Evolutionary conservation across 1,140 invertebrate genomes (phyloP).

Genomic region (Drosophila pseudoobscura): DNA sequence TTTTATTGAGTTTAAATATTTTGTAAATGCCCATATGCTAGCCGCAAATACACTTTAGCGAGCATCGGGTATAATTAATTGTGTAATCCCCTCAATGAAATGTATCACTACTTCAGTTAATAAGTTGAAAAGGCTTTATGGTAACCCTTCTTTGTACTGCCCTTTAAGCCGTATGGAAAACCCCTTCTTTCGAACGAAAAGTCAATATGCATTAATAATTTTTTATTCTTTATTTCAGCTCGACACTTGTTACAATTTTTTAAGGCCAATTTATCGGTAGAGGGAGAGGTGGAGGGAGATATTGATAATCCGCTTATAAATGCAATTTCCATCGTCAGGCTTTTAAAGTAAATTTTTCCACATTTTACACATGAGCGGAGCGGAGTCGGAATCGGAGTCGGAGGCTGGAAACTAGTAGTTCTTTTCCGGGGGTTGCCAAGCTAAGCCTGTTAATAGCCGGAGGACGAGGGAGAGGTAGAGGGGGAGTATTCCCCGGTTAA

Average conservation of each 20-base stretch:
- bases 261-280: slow-evolving; percentile 63
- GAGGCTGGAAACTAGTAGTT: slow-evolving; percentile 45
- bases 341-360: slow-evolving; percentile 58
- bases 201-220: slow-evolving; percentile 59
- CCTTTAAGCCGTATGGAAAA: not conserved
- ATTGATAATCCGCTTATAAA: slow-evolving; percentile 72
- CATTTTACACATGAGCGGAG: slow-evolving; percentile 69
- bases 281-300: not conserved
- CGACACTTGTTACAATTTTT: slow-evolving; percentile 77
- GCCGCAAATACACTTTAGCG: not conserved
- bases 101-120: slow-evolving; percentile 17
- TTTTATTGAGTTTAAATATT: not conserved
- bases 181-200: slow-evolving; percentile 38
- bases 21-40: not conserved
- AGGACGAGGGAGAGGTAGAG: not conserved
- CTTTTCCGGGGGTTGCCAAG: slow-evolving; percentile 39
- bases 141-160: slow-evolving; percentile 3
- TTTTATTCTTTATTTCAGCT: slow-evolving; percentile 39
- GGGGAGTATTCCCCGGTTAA: slow-evolving; percentile 49
- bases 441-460: slow-evolving; percentile 67
- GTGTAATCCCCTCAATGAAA: slow-evolving; percentile 21
- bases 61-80: not conserved
- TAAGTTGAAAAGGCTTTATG: slow-evolving; percentile 17
- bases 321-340: slow-evolving; percentile 55
- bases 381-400: slow-evolving; percentile 18